Conservation (phyloP, 2,888 invertebrate species). For the Molorchus minor region DNA sequence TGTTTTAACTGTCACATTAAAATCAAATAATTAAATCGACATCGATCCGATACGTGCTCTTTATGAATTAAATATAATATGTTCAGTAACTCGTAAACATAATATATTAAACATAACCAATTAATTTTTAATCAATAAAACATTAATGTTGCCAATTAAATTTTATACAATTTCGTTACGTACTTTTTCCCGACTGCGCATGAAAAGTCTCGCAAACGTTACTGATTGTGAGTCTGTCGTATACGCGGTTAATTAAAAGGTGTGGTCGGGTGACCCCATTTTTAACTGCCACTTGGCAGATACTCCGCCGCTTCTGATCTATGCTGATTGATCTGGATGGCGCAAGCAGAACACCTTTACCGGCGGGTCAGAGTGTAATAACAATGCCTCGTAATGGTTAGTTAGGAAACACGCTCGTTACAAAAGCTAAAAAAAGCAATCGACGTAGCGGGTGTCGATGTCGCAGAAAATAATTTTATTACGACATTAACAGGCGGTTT, state of each 20-base stretch:
- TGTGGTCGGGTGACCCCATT: slow-evolving; percentile 26
- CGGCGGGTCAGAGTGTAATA: slow-evolving; percentile 24
- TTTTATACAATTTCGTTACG: neutral
- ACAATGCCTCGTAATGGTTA: slow-evolving; percentile 7
- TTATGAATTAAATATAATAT: too few relatives aligned
- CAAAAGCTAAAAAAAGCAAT: slow-evolving; percentile 5
- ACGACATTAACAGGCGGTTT: slow-evolving; percentile 11
- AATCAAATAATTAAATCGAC: too few relatives aligned
- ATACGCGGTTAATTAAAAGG: slow-evolving; percentile 23
- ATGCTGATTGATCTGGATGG: slow-evolving; percentile 27
- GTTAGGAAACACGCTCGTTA: slow-evolving; percentile 7
- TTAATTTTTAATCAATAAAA: neutral
- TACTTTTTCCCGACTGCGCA: neutral
- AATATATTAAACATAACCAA: too few relatives aligned
- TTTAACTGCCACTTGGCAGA: slow-evolving; percentile 23
- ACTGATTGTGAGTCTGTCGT: neutral
- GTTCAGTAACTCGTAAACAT: too few relatives aligned
- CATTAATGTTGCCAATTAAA: neutral
- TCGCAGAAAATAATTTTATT: slow-evolving; percentile 10
- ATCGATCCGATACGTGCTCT: too few relatives aligned
- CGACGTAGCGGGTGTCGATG: slow-evolving; percentile 7
- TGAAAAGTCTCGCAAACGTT: neutral
- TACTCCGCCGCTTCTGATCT: slow-evolving; percentile 23
- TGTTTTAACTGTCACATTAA: too few relatives aligned
- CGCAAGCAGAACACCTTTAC: slow-evolving; percentile 20